A percentile compares a stretch with the other conserved stretches of the same genome.
Conservation (phyloP, 64 coral and sea anemone genomes). For the Platygyra sinensis region DNA sequence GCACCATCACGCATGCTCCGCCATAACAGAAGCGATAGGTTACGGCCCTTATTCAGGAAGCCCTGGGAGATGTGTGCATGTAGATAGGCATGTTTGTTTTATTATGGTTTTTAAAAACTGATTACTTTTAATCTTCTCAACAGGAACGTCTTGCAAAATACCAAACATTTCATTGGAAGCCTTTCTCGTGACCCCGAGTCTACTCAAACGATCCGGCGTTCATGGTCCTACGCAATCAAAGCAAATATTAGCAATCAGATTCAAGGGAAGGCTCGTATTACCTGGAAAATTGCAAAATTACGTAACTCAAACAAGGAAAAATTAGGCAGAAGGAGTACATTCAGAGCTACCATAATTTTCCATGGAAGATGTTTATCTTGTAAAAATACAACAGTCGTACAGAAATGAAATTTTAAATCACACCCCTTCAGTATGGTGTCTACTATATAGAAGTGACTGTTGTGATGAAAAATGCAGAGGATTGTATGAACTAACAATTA, state of each 20-base stretch:
- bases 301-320: not conserved
- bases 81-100: not conserved
- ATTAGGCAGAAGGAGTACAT: not conserved
- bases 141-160: not conserved
- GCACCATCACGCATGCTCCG: too few species aligned
- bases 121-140: not conserved
- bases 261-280: not conserved
- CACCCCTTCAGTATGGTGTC: slow-evolving; percentile 1
- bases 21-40: too few species aligned
- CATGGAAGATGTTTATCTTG: not conserved
- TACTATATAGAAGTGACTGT: slow-evolving; percentile 6
- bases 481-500: slow-evolving; percentile 20
- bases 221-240: not conserved
- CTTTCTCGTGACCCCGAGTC: not conserved
- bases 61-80: too few species aligned
- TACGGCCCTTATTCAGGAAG: too few species aligned
- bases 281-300: slow-evolving; percentile 9
- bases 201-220: not conserved
- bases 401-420: not conserved
- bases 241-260: not conserved
- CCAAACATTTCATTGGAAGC: slow-evolving; percentile 24
- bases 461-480: not conserved
- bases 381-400: slow-evolving; percentile 6
- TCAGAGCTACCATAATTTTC: not conserved
- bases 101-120: not conserved